A percentile compares a stretch with the other conserved stretches of the same genome.
phyloP scores from a whole-genome alignment of 1,140 invertebrate genomes.

The Teleopsis dalmanni region DNA sequence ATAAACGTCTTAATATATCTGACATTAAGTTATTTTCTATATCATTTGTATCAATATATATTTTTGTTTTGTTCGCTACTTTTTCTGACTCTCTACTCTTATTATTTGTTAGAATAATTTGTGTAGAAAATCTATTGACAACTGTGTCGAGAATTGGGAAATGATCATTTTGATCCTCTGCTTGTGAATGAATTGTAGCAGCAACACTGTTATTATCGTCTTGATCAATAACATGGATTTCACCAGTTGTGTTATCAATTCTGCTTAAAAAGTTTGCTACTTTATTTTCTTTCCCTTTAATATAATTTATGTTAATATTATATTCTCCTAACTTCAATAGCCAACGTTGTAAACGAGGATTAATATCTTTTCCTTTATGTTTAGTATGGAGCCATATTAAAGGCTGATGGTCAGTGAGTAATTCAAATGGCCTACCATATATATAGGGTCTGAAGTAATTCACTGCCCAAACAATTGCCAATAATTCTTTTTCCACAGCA shows the following conservation, averaged over 20 bases:
- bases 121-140: slow-evolving; percentile 1
- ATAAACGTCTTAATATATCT: neutral
- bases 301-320: neutral
- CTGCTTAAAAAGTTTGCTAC: neutral
- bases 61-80: neutral
- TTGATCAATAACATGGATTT: neutral
- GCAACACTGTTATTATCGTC: neutral
- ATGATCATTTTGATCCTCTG: neutral
- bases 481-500: slow-evolving; percentile 42
- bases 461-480: slow-evolving; percentile 44
- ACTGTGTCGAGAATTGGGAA: neutral
- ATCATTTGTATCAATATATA: slow-evolving; percentile 4
- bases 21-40: neutral
- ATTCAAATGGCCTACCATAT: slow-evolving; percentile 22
- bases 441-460: slow-evolving; percentile 46
- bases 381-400: slow-evolving; percentile 2
- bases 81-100: neutral
- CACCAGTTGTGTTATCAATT: neutral
- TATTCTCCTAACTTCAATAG: neutral
- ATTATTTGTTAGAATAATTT: slow-evolving; percentile 1
- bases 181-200: neutral
- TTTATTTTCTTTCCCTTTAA: neutral
- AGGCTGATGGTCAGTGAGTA: neutral
- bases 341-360: neutral
- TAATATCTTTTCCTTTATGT: neutral